These are phyloP conservation scores for Rutpela maculata DNA, from an alignment of 2,888 invertebrate genomes.

Conservation along the genomic window DNA sequence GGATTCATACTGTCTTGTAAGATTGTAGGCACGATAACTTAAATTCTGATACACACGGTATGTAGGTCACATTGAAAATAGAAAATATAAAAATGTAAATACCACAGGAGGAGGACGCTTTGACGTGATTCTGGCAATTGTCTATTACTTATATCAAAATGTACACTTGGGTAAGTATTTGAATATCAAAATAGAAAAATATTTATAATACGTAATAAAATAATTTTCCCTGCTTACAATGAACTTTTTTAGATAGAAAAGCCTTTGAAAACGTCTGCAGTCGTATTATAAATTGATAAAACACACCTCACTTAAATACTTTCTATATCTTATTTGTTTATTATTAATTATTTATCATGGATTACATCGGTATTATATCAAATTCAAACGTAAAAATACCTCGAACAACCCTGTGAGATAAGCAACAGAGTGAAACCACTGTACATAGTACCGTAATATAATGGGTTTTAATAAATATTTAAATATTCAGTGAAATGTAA, in stretches of 20 bases:
- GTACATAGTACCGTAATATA: background rate
- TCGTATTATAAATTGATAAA: background rate
- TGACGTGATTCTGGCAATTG: no score
- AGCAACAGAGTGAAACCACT: background rate
- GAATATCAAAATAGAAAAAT: background rate
- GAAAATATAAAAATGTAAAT: no score
- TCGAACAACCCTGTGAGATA: background rate
- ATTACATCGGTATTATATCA: background rate
- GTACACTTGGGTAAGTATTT: background rate
- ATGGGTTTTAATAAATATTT: no score
- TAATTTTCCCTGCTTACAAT: background rate
- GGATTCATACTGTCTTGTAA: no score
- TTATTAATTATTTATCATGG: conserved; percentile 7
- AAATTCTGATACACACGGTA: no score
- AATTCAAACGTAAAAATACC: background rate
- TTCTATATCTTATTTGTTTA: conserved; percentile 4
- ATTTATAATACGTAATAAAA: background rate
- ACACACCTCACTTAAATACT: background rate
- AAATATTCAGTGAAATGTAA: no score
- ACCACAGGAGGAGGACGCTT: no score
- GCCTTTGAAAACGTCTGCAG: background rate
- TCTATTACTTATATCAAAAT: no score
- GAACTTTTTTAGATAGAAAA: background rate
- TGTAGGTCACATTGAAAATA: no score
- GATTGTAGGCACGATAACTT: no score